phyloP scores from a whole-genome alignment of 2,113 vertebrate species.

The Petaurus breviceps region DNA sequence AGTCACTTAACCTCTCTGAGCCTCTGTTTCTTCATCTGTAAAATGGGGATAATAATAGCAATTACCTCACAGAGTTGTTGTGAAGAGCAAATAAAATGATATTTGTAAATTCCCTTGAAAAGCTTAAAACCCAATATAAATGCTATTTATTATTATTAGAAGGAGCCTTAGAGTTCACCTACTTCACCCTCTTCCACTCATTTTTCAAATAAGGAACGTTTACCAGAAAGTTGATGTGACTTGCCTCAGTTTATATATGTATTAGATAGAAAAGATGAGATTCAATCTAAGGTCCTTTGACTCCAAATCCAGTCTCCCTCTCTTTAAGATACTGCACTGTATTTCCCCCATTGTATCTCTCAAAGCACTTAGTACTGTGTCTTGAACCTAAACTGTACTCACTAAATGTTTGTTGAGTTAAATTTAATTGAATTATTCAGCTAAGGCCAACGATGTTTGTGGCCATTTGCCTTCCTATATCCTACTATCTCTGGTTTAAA shows the following conservation, averaged over 20 bases:
- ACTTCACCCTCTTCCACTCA: background rate
- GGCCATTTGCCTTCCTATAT: conserved; percentile 23
- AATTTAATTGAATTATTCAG: conserved; percentile 25
- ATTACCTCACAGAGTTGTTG: background rate
- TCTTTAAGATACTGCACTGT: background rate
- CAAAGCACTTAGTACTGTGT: background rate
- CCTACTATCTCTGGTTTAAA: background rate
- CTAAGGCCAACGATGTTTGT: conserved; percentile 10
- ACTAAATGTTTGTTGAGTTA: conserved; percentile 1
- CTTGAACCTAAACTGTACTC: background rate
- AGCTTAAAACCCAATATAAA: background rate
- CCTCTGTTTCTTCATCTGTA: background rate
- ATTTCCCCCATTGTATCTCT: background rate
- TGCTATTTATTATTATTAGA: background rate
- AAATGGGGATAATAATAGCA: background rate
- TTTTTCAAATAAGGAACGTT: conserved; percentile 15
- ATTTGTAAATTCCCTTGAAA: background rate
- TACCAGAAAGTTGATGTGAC: background rate
- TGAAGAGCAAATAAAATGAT: background rate
- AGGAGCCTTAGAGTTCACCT: background rate
- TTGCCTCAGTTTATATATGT: background rate
- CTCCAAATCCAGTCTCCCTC: background rate
- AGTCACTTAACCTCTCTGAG: background rate
- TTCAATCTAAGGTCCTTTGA: background rate
- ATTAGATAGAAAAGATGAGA: background rate